Evolutionary conservation across 2,888 invertebrate species (phyloP), one percentile per base, ranked within the genome.

Genomic region (Conops quadrifasciatus): DNA sequence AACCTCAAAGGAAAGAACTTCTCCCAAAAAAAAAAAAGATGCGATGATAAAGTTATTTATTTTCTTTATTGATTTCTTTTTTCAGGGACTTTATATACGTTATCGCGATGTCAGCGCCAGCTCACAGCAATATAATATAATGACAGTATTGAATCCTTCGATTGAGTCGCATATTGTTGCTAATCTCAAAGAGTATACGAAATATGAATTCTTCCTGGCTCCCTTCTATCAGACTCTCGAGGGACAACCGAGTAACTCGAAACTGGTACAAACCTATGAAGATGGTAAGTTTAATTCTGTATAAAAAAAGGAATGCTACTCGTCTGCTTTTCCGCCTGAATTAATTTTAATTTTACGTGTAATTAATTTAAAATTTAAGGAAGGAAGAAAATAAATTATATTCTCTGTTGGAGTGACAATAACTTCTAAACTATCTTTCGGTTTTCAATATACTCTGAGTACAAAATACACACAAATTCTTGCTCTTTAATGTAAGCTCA

Each of bases 181-280:
- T 1, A 92, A 92, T 81, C 86, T 96, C 73, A 89, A 91, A 77
- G 93, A 94, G 81, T 94, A 89, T 84, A 93, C 93, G 21, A 91
- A 92, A 82, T 96, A 96, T 83, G 94, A 95, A 84, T 93, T 96
- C 82, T 94, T 95, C 82, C 89, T 96, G 72, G 92, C 93, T 47
- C 95, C 95, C 1, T 96, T 93, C 86, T 94, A 91, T 85, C 91
- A 92, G 79, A 91, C 90, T n/a, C 89, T 94, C 47, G 93, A 97
- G 84, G 97, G 97, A 5, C 94, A 94, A 83, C 96, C 97, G 59
- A 96, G 96, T 72, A 98, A 97, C 87, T 92, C 95, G 49, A 92
- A 93, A 83, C 89, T 91, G 63, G 93, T 93, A 58, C 91, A 92
- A 77, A 97, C 97, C 7, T 89, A 93, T 73, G 96, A 97, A 87